Conservation (phyloP, 2,888 invertebrate genomes). For the Neoscelio sp. region DNA sequence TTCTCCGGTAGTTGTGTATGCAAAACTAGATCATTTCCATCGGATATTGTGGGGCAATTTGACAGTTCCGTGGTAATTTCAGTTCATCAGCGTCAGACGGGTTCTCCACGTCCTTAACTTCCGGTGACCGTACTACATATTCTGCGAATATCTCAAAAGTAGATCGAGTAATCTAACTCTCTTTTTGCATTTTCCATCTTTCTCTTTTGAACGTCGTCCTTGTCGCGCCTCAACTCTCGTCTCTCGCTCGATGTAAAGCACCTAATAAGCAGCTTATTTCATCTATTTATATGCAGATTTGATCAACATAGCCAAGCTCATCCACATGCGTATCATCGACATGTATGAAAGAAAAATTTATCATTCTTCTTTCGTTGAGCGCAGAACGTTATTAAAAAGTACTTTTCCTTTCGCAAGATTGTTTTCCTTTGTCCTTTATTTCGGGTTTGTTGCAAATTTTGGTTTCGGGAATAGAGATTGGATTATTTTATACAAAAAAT, state of each 20-base stretch:
- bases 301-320: constrained; percentile 68
- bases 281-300: constrained; percentile 76
- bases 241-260: constrained; percentile 34
- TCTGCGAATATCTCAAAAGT: constrained; percentile 40
- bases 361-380: constrained; percentile 16
- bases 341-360: constrained; percentile 40
- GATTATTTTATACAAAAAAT: too few relatives aligned
- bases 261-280: constrained; percentile 72
- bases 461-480: too few relatives aligned
- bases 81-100: constrained; percentile 73
- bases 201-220: not conserved
- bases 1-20: constrained; percentile 4
- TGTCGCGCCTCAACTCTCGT: constrained; percentile 15
- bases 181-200: constrained; percentile 15
- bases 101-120: constrained; percentile 72
- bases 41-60: constrained; percentile 77
- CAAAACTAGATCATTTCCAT: constrained; percentile 77
- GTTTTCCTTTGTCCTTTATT: constrained; percentile 3
- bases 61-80: constrained; percentile 76
- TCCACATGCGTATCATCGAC: constrained; percentile 52
- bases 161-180: constrained; percentile 17
- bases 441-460: too few relatives aligned
- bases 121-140: constrained; percentile 63
- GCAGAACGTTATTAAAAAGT: constrained; percentile 28
- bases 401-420: constrained; percentile 5